Conservation (phyloP, 2,888 invertebrate species). For the Ophion costatus region DNA sequence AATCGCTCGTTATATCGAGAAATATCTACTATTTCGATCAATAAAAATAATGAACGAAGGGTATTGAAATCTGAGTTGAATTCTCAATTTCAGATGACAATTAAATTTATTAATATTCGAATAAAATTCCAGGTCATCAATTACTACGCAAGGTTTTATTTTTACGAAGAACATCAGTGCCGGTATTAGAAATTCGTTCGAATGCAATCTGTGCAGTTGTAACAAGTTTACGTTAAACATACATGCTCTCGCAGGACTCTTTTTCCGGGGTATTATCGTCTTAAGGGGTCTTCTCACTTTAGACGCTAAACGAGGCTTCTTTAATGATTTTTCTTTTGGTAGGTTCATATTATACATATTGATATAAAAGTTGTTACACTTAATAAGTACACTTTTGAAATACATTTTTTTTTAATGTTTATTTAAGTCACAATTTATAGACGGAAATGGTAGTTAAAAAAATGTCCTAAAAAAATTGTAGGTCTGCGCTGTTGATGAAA, state of each 20-base stretch:
- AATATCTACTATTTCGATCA: neutral
- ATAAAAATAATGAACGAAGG: neutral
- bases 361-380: too few species aligned
- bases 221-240: neutral
- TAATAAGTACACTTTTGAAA: too few species aligned
- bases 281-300: too few species aligned
- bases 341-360: too few species aligned
- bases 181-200: neutral
- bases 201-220: neutral
- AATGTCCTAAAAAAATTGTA: too few species aligned
- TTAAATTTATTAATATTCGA: neutral
- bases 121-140: neutral
- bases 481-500: too few species aligned
- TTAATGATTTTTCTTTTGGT: too few species aligned
- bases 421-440: too few species aligned
- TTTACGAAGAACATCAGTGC: neutral
- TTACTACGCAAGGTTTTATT: neutral
- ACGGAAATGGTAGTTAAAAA: too few species aligned
- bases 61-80: neutral
- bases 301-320: too few species aligned
- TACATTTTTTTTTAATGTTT: too few species aligned
- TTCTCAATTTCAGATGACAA: neutral
- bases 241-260: neutral
- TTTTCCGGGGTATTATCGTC: neutral
- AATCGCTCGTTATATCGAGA: constrained; percentile 4